These are phyloP conservation scores for Cynopterus brachyotis DNA, from an alignment of 2,113 vertebrate genomes.

Conservation along the genomic window DNA sequence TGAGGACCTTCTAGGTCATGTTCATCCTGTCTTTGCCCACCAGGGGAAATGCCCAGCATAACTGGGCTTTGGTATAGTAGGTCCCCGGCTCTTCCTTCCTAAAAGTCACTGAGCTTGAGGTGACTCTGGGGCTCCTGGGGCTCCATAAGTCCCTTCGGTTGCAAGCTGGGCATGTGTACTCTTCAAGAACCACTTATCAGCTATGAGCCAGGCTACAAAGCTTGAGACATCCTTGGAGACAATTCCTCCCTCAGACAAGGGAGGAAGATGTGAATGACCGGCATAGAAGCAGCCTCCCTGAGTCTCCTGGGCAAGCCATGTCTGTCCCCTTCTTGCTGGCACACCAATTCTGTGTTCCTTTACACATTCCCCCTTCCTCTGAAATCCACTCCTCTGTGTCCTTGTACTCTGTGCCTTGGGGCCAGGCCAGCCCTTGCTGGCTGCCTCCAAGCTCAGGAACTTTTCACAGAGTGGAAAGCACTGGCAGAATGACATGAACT, in stretches of 20 bases:
- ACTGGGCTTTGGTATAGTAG: background rate
- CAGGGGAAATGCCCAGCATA: background rate
- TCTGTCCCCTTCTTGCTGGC: background rate
- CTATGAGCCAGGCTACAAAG: background rate
- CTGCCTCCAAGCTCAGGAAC: background rate
- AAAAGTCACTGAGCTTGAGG: background rate
- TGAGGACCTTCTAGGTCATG: background rate
- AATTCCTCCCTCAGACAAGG: background rate
- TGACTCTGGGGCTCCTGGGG: background rate
- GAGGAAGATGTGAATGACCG: background rate
- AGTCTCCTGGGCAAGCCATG: background rate
- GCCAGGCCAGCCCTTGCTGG: background rate
- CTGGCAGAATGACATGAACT: background rate
- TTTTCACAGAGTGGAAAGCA: background rate
- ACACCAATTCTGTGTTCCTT: background rate
- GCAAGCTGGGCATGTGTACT: background rate
- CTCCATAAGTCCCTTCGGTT: background rate
- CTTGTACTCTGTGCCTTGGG: background rate
- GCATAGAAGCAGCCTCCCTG: rapidly evolving
- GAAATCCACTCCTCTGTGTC: background rate
- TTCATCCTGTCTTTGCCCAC: no score
- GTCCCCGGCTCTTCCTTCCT: background rate
- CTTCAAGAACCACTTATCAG: background rate
- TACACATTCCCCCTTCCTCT: background rate
- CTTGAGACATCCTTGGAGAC: background rate